Evolutionary conservation across 1,140 invertebrate genomes (phyloP).

Genomic region (Agraylea sexmaculata): DNA sequence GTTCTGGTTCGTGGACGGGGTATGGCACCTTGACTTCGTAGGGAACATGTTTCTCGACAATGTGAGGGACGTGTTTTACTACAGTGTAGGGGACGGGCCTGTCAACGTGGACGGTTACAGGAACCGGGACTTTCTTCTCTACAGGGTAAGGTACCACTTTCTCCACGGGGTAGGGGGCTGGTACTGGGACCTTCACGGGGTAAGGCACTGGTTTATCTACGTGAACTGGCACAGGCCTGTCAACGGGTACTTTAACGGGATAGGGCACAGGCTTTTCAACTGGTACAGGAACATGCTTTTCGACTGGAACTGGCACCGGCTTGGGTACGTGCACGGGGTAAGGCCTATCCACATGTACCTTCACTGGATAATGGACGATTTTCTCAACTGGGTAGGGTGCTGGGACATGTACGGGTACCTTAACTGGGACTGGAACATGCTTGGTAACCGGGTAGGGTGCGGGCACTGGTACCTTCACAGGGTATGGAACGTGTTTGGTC

Average conservation of each 20-base stretch:
- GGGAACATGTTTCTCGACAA: constrained; percentile 48
- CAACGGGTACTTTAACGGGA: constrained; percentile 47
- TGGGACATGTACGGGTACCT: constrained; percentile 53
- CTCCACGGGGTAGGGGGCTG: constrained; percentile 45
- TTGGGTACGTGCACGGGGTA: constrained; percentile 51
- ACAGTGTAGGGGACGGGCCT: constrained; percentile 45
- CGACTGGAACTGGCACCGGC: constrained; percentile 43
- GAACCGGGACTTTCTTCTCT: constrained; percentile 45
- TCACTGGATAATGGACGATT: constrained; percentile 55
- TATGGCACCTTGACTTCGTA: constrained; percentile 42
- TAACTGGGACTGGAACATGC: constrained; percentile 52
- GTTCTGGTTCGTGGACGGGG: constrained; percentile 35
- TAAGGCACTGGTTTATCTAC: constrained; percentile 46
- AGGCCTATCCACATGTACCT: constrained; percentile 53
- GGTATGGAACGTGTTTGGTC: constrained; percentile 52
- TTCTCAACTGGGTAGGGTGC: constrained; percentile 62
- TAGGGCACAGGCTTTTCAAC: constrained; percentile 49
- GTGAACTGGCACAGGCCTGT: constrained; percentile 48
- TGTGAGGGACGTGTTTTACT: constrained; percentile 50
- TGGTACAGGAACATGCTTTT: constrained; percentile 51
- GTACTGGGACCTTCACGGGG: constrained; percentile 44
- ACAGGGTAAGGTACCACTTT: constrained; percentile 46
- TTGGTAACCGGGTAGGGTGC: constrained; percentile 63
- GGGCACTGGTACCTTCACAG: constrained; percentile 55
- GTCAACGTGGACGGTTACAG: constrained; percentile 48